Evolutionary conservation across 1,140 invertebrate genomes (phyloP), one percentile per base, ranked within the genome.

Genomic region (Mercenaria mercenaria): DNA sequence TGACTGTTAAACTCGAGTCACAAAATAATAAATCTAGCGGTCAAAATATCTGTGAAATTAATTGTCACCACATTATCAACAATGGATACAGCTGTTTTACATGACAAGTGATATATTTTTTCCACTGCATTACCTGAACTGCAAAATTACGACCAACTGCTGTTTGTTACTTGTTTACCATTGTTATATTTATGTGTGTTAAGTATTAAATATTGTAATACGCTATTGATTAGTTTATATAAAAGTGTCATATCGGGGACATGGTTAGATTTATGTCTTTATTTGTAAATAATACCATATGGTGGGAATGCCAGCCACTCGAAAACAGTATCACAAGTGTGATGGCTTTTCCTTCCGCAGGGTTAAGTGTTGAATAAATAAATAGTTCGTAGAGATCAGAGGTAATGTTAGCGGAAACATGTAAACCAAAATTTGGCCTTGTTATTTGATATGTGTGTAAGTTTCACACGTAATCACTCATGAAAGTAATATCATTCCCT

Each of bases 211-310:
- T 64, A 64, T 29, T 20, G 23, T 72, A 39, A 37, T 72, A n/a
- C 34, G 29, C 15, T 72, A 72, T 72, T 72, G 67, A 72, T 72
- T 29, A 37, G 67, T 72, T 64, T 11, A 15, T 64, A 64, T 64
- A 26, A 64, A 64, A 41, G 18, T 72, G 67, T 72, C 67, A 39
- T 20, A 23, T 29, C 15, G 67, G 29, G 67, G 67, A 72, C 34
- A 39, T 29, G 6, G 67, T 11, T 37, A 29, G 34, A 72, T 72
- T 39, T 39, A 72, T 72, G 29, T 39, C 34, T 10, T 67, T 32
- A 26, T 72, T 72, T 39, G 67, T 72, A 72, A 72, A 72, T 41
- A 72, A 72, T 10, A 37, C 34, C 67, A 72, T 72, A 72, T 72
- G 26, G 32, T 72, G 67, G 2, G 67, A n/a, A 37, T 72, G 37